These are phyloP conservation scores for Lycocerus yunnanus DNA, from an alignment of 2,888 invertebrate species.

Conservation along the genomic window DNA sequence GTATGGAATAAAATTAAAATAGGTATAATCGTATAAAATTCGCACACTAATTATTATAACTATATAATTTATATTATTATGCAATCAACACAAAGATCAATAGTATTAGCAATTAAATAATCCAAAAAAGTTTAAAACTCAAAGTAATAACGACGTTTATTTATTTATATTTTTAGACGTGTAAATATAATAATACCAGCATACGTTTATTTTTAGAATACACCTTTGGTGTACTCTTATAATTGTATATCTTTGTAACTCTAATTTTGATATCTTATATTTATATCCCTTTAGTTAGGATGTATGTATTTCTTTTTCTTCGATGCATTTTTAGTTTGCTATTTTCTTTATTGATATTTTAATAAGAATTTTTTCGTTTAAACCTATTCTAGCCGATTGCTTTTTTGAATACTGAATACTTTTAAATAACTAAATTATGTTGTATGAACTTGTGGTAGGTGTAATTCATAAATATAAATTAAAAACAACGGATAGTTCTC, in stretches of 20 bases:
- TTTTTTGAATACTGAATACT: no score
- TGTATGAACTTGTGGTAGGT: neutral
- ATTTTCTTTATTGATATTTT: neutral
- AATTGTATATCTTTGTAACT: neutral
- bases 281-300: no score
- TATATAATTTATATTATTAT: no score
- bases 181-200: neutral
- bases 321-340: no score
- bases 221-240: neutral
- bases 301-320: no score
- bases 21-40: no score
- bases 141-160: neutral
- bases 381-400: no score
- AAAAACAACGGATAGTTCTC: neutral
- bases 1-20: no score
- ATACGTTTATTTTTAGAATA: neutral
- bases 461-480: slow-evolving; percentile 1
- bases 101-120: neutral
- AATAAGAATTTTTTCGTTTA: neutral
- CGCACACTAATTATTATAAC: neutral
- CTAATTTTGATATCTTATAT: neutral
- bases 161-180: neutral
- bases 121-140: neutral
- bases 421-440: neutral
- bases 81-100: neutral